Conservation (phyloP, 2,888 invertebrate species). For the Frankliniella fusca region DNA sequence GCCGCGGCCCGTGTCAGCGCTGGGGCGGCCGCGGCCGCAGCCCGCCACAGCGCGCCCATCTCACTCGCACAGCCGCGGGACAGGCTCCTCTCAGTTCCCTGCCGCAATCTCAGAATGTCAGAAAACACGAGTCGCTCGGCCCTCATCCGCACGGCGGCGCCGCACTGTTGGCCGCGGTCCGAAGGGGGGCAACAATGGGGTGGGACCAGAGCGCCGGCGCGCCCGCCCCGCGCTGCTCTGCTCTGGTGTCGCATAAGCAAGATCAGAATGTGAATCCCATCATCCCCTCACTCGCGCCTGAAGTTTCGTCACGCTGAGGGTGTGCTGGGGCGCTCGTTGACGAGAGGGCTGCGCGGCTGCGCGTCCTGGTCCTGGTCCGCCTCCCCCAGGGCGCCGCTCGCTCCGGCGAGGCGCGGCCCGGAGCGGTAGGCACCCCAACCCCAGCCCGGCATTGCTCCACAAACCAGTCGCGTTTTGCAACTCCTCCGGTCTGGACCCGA, state of each 20-base stretch:
- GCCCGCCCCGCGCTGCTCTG: too few relatives aligned
- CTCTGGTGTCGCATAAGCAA: not conserved
- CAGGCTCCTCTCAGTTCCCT: too few relatives aligned
- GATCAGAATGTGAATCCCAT: not conserved
- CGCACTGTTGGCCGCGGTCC: not conserved
- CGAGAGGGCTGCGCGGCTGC: too few relatives aligned
- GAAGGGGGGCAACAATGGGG: not conserved
- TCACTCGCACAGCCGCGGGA: too few relatives aligned
- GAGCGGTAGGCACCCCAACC: not conserved
- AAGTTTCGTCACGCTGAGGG: too few relatives aligned
- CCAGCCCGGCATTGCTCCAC: slow-evolving; percentile 1
- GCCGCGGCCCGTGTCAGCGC: not conserved
- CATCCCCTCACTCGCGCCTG: not conserved
- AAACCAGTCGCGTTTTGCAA: not conserved
- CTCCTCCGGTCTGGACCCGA: not conserved
- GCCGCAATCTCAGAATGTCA: too few relatives aligned
- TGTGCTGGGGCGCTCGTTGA: too few relatives aligned
- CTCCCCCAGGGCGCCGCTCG: too few relatives aligned
- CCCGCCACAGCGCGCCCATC: too few relatives aligned
- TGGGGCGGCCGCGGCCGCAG: too few relatives aligned
- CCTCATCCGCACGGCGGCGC: not conserved
- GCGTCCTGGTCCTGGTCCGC: too few relatives aligned
- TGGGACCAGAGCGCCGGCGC: not conserved
- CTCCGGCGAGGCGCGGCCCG: too few relatives aligned
- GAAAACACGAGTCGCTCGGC: not conserved